These are phyloP conservation scores for Nasonia vitripennis DNA, from an alignment of 1,140 invertebrate genomes.

Conservation along the genomic window DNA sequence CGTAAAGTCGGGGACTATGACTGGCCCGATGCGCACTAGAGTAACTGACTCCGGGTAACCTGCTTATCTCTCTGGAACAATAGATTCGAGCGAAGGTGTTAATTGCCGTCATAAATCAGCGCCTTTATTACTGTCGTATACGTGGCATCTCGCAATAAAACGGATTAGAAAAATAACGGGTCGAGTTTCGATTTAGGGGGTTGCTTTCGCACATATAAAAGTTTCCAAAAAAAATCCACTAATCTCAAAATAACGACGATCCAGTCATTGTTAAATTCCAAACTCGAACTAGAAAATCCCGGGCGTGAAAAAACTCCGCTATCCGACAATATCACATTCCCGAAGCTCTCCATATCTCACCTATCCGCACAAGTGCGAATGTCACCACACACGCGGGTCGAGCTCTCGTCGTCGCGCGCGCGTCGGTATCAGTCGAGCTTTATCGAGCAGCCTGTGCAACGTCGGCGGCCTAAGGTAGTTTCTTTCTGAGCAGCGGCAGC, in stretches of 20 bases:
- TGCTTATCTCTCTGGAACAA: neutral
- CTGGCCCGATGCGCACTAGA: neutral
- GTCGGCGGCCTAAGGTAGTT: neutral
- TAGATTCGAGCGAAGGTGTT: neutral
- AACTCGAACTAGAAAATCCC: neutral
- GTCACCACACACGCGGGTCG: neutral
- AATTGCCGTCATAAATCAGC: neutral
- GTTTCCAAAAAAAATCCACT: too few species aligned
- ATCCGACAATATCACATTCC: neutral
- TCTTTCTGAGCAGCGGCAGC: conserved; percentile 7
- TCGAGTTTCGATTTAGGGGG: too few species aligned
- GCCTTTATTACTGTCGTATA: neutral
- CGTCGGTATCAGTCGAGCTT: neutral
- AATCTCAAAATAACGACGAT: too few species aligned
- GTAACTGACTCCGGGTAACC: neutral
- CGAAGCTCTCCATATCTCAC: neutral
- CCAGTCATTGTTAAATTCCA: too few species aligned
- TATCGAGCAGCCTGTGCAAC: neutral
- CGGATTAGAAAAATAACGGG: neutral
- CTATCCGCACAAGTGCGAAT: neutral
- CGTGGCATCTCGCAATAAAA: neutral
- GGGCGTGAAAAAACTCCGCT: neutral
- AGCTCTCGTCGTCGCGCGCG: neutral
- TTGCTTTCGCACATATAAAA: too few species aligned
- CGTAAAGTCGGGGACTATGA: neutral